phyloP scores from a whole-genome alignment of 2,888 invertebrate genomes.

The Allygus modestus region DNA sequence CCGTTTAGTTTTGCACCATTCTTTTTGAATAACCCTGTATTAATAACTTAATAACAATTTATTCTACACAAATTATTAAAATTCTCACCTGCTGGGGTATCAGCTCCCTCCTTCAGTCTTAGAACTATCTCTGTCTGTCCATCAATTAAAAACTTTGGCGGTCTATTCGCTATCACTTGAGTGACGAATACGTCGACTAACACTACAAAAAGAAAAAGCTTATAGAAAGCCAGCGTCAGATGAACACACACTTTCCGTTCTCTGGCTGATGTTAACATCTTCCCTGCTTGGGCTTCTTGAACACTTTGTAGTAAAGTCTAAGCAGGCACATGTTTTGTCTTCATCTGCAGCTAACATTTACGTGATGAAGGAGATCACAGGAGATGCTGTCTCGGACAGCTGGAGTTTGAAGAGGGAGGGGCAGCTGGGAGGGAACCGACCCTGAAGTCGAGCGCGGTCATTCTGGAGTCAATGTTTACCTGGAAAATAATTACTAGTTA shows the following conservation, averaged over 20 bases:
- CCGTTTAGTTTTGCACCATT: too few species aligned
- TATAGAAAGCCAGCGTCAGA: conserved; percentile 6
- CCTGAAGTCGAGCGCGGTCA: not conserved
- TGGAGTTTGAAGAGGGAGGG: not conserved
- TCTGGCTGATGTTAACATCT: conserved; percentile 10
- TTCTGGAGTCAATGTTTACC: not conserved
- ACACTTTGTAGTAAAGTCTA: conserved; percentile 55
- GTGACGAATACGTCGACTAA: conserved; percentile 46
- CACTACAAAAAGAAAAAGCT: conserved; percentile 46
- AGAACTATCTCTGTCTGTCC: conserved; percentile 95
- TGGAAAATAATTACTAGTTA: not conserved
- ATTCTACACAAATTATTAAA: too few species aligned
- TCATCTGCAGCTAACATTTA: conserved; percentile 46
- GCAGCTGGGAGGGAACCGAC: not conserved
- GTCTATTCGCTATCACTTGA: conserved; percentile 79
- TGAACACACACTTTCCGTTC: conserved; percentile 24
- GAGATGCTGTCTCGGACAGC: conserved; percentile 2
- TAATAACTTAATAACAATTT: too few species aligned
- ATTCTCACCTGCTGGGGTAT: conserved; percentile 88
- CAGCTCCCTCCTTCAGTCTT: conserved; percentile 91
- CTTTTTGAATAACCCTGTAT: too few species aligned
- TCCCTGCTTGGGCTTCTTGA: conserved; percentile 53
- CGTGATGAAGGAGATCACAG: not conserved
- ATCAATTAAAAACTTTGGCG: conserved; percentile 92
- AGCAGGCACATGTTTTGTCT: conserved; percentile 48